Evolutionary conservation across 2,113 vertebrate genomes (phyloP).

Genomic region (Takifugu flavidus): DNA sequence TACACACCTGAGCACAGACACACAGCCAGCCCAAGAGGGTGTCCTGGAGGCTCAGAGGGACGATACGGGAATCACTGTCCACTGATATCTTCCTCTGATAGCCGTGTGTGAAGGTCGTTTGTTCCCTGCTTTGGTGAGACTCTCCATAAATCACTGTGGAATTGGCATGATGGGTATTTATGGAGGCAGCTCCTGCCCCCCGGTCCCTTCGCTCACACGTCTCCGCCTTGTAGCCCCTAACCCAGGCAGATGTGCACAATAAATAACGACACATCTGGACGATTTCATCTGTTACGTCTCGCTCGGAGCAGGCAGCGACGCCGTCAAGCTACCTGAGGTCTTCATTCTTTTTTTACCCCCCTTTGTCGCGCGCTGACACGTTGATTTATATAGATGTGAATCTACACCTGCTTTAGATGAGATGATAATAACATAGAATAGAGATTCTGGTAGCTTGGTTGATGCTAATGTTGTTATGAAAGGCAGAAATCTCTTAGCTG

Average conservation of each 20-base stretch:
- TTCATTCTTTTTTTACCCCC: conserved; percentile 23
- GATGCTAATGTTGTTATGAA: too few relatives aligned
- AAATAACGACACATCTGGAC: conserved; percentile 69
- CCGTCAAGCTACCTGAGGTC: conserved; percentile 14
- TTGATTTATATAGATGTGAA: conserved; percentile 8
- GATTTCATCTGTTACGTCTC: conserved; percentile 63
- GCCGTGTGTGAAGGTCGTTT: conserved; percentile 74
- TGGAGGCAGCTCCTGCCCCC: conserved; percentile 55
- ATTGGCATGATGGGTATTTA: conserved; percentile 74
- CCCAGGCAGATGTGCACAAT: conserved; percentile 60
- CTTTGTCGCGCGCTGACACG: conserved; percentile 17
- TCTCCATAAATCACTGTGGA: conserved; percentile 73
- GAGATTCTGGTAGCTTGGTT: too few relatives aligned
- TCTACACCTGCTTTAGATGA: background rate
- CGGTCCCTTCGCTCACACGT: conserved; percentile 36
- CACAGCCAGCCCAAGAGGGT: conserved; percentile 26
- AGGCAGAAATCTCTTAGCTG: background rate
- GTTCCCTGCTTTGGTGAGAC: conserved; percentile 55
- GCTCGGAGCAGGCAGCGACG: conserved; percentile 40
- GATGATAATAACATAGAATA: too few relatives aligned
- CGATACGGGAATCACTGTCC: conserved; percentile 64
- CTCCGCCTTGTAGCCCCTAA: conserved; percentile 43
- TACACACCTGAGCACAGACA: conserved; percentile 16
- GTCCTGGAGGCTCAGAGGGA: conserved; percentile 32
- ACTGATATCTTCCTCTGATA: conserved; percentile 70